These are phyloP conservation scores for Penaeus japonicus DNA, from an alignment of 1,140 invertebrate species.

Conservation along the genomic window DNA sequence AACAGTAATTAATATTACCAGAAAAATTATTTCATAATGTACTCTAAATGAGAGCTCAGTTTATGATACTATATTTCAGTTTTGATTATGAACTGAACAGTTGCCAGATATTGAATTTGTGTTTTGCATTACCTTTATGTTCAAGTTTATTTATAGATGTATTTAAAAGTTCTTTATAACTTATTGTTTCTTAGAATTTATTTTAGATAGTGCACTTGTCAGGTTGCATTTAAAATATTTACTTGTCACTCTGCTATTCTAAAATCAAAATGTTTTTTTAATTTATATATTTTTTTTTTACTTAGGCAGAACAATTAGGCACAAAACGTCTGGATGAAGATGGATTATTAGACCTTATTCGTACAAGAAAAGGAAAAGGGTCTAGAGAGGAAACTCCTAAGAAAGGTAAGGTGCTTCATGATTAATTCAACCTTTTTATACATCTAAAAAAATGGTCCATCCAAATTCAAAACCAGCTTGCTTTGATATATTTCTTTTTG, in stretches of 20 bases:
- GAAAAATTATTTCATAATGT: not conserved
- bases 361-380: constrained; percentile 64
- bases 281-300: not conserved
- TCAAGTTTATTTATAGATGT: no score
- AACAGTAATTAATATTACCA: not conserved
- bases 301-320: constrained; percentile 72
- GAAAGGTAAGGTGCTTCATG: not conserved
- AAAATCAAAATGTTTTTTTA: not conserved
- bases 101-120: no score
- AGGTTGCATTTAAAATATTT: no score
- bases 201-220: not conserved
- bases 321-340: constrained; percentile 82
- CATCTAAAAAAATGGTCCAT: not conserved
- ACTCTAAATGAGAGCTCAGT: not conserved
- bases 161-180: no score
- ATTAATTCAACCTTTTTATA: no score
- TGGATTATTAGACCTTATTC: constrained; percentile 82
- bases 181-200: no score
- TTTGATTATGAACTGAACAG: no score
- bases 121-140: no score
- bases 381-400: not conserved
- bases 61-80: no score
- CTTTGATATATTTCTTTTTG: not conserved
- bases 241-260: no score
- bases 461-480: not conserved